Base-by-base conservation (phyloP, 1,140 invertebrate genomes). In the Bombus waltoni region DNA sequence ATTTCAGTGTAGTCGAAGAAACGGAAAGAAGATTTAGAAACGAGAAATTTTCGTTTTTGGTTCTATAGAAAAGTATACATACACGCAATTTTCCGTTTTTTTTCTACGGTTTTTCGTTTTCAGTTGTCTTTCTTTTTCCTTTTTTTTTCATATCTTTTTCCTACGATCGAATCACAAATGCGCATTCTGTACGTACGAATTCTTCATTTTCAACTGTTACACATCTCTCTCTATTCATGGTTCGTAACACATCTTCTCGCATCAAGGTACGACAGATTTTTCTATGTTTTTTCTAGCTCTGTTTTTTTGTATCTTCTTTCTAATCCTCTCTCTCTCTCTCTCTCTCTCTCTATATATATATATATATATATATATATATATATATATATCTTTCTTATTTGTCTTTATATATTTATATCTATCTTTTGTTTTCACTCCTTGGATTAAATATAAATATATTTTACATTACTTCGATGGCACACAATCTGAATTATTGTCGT, bases 401-500 rank as follows among this genome's bases (percentile, higher is more conserved):
- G 3, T 71, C 28, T 76, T 9, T 85, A 13, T 85, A 8, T 85
- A 28, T 87, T 3, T 85, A 13, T 77, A 32, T 85, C 5, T 89
- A 47, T 89, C 3, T 66, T 86, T 66, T 82, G 35, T 80, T 87
- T 88, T 72, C 71, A 74, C n/a, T 85, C 65, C 44, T 22, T 77
- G 68, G 74, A 75, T 74, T n/a, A 70, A 81, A 25, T 47, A 70
- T 59, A 85, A 57, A 44, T 72, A 76, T 85, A 65, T 82, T 66
- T 65, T 79, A 53, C 28, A 10, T 59, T 71, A 78, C 35, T 62
- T 87, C 78, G 70, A 88, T 88, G 89, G 87, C 82, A 89, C 84
- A 77, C 68, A 53, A 87, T 84, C 87, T 87, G 81, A 79, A 81
- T 44, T 88, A 77, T 87, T 86, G 59, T 89, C 85, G 82, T 89